A percentile compares a stretch with the other conserved stretches of the same genome.
phyloP scores from a whole-genome alignment of 2,888 invertebrate genomes.

The Byasa hedistus region DNA sequence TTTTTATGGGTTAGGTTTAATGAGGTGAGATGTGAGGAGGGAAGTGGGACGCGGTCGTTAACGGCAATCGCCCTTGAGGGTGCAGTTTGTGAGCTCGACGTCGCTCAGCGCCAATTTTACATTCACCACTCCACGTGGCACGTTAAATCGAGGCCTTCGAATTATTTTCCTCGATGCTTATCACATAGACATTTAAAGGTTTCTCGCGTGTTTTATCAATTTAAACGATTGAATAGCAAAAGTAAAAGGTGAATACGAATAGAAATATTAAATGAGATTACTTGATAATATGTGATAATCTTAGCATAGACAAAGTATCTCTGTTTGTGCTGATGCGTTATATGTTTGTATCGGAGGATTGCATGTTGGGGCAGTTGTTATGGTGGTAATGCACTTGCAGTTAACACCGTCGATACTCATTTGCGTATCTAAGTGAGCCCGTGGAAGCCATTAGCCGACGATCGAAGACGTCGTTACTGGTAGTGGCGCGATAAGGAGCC shows the following conservation, averaged over 20 bases:
- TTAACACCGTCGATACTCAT: constrained; percentile 70
- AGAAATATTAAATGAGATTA: not conserved
- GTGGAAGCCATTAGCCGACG: constrained; percentile 75
- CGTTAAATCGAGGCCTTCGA: constrained; percentile 41
- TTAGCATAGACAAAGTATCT: not conserved
- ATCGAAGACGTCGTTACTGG: constrained; percentile 77
- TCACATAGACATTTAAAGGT: constrained; percentile 18
- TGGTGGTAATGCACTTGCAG: constrained; percentile 53
- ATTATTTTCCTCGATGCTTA: constrained; percentile 27
- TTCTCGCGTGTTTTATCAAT: constrained; percentile 18
- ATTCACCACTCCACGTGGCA: constrained; percentile 43
- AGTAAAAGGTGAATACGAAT: not conserved
- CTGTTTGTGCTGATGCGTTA: constrained; percentile 5
- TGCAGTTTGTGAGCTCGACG: constrained; percentile 45
- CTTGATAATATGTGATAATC: not conserved
- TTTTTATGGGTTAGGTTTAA: constrained; percentile 10
- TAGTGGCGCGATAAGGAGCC: constrained; percentile 71
- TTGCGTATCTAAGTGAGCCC: constrained; percentile 79
- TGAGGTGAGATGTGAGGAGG: constrained; percentile 23
- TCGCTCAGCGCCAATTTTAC: constrained; percentile 40
- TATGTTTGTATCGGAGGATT: constrained; percentile 5
- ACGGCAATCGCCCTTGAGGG: constrained; percentile 51
- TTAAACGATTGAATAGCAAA: constrained; percentile 14
- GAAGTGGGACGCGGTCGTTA: constrained; percentile 47
- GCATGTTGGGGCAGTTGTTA: constrained; percentile 31